phyloP scores from a whole-genome alignment of 92 coral and sea anemone genomes.

The Epizoanthus rinbou region DNA sequence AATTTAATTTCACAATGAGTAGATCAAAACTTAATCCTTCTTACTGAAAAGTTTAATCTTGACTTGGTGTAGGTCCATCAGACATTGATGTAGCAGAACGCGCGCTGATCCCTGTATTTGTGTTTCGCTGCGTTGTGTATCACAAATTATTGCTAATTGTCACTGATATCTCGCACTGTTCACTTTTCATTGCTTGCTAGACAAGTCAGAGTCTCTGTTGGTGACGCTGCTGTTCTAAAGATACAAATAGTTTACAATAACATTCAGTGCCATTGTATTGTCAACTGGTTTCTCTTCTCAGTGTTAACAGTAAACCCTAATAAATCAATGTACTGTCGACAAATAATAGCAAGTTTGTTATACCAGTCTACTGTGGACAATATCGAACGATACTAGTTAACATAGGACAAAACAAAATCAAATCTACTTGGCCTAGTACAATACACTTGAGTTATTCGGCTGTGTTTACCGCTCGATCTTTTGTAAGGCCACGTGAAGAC shows the following conservation, averaged over 20 bases:
- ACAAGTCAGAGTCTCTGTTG: not conserved
- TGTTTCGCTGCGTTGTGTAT: too few relatives aligned
- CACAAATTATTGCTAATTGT: too few relatives aligned
- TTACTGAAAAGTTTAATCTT: too few relatives aligned
- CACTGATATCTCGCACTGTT: not conserved
- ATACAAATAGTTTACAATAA: not conserved
- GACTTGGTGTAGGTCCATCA: too few relatives aligned
- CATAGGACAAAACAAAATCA: not conserved
- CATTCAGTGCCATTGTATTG: not conserved
- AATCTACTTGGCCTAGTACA: not conserved
- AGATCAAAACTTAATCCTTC: too few relatives aligned
- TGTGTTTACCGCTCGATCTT: not conserved
- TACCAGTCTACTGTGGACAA: not conserved
- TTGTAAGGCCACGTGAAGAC: constrained; percentile 6
- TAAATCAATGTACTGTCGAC: not conserved
- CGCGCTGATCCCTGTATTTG: too few relatives aligned
- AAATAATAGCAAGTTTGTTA: not conserved
- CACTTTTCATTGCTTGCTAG: not conserved
- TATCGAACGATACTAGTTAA: not conserved
- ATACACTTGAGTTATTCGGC: not conserved
- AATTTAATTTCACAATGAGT: too few relatives aligned
- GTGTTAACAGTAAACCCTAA: not conserved
- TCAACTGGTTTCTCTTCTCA: not conserved
- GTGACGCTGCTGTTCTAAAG: not conserved
- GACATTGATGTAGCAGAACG: too few relatives aligned